Base-by-base conservation (phyloP, 2,113 vertebrate genomes). In the Neolamprologus caudopunctatus region DNA sequence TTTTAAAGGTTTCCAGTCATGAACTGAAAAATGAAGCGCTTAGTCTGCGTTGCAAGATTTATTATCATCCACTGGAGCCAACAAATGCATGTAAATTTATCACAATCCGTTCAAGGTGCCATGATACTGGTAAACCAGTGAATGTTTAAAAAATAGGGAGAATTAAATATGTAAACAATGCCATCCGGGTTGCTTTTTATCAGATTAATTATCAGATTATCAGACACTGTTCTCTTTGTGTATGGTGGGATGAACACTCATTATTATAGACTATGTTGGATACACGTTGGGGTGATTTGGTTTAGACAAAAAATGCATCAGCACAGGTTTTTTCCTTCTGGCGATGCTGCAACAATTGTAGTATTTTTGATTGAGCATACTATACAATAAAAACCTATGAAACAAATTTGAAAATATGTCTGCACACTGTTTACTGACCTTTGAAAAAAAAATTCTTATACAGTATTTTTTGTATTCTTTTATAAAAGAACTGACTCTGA, bases 311-410 rank as follows among this genome's bases (percentile, higher is more conserved):
- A 37, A 42, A 63, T 80, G 2, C 14, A 13, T 79, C 21, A 73
- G 13, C 42, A 33, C 26, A 55, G 17, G 9, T 31, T 61, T 89
- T 63, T 63, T 55, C 4, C 63, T 78, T 26, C 1, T 58, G n/a
- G 55, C 26, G 17, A 66, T 80, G n/a, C 24, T 51, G 73, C 50
- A 33, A 37, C 83, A 24, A 14, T 85, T 61, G n/a, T 5, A 21
- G 42, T 53, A n/a, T 85, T 85, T 93, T 87, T 87, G 19, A 87
- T 78, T 37, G 24, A 68, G 5, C 9, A 9, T 40, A 83, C 28
- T 12, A 84, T 81, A 57, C 82, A 91, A 93, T 93, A 88, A 88
- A 92, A 42, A 54, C 37, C 35, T 3, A 80, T 14, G 24, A 40
- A 91, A 75, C 66, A 81, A 35, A 83, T 61, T 42, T 57, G 35